phyloP scores from a whole-genome alignment of 1,140 invertebrate genomes.

The Orchesella cincta region DNA sequence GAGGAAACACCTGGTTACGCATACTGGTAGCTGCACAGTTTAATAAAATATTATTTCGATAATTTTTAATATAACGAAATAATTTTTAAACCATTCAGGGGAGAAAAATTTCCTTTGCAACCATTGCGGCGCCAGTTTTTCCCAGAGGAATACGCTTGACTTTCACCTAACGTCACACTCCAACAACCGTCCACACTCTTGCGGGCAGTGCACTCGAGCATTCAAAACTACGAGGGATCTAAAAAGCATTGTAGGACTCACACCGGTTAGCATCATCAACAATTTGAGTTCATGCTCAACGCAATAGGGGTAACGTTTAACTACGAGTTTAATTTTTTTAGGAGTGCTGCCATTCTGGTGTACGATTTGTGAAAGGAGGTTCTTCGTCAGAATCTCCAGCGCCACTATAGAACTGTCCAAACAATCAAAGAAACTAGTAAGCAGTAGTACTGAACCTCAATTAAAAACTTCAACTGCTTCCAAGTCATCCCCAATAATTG shows the following conservation, averaged over 20 bases:
- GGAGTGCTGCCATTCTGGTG: too few species aligned
- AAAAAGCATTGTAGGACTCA: too few species aligned
- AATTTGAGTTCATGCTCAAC: too few species aligned
- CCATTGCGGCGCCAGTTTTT: slow-evolving; percentile 74
- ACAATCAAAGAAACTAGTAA: too few species aligned
- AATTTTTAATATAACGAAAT: slow-evolving; percentile 58
- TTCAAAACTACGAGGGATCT: slow-evolving; percentile 53
- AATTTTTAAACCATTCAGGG: slow-evolving; percentile 40
- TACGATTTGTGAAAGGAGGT: too few species aligned
- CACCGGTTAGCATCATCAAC: too few species aligned
- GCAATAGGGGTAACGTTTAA: too few species aligned
- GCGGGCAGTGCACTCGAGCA: slow-evolving; percentile 64
- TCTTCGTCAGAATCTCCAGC: too few species aligned
- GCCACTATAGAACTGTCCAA: too few species aligned
- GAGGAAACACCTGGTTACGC: not conserved
- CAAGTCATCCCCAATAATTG: not conserved
- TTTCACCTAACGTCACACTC: slow-evolving; percentile 66
- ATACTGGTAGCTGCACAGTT: not conserved
- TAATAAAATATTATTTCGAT: not conserved
- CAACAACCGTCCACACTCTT: slow-evolving; percentile 65
- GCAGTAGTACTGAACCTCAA: too few species aligned
- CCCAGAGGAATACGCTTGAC: slow-evolving; percentile 68
- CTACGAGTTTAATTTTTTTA: too few species aligned
- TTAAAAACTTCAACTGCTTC: too few species aligned
- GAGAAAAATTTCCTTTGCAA: slow-evolving; percentile 75